phyloP scores from a whole-genome alignment of 37 sponge, comb jelly and placozoan genomes.

The Ephydatia muelleri region DNA sequence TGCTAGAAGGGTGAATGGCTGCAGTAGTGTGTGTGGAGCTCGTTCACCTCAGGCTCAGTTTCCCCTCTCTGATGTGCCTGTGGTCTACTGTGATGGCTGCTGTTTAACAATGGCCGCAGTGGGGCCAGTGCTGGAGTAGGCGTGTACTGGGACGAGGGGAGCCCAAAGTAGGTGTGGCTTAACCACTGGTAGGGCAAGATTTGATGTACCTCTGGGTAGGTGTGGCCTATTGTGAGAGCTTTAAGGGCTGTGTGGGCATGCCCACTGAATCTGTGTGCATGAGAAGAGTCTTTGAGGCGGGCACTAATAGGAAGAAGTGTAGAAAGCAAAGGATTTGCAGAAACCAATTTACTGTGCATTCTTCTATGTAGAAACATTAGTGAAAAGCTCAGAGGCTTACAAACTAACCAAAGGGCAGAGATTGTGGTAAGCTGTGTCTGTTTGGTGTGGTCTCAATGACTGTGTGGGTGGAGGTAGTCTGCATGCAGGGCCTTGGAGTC shows the following conservation, averaged over 20 bases:
- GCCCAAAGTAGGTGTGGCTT: neutral
- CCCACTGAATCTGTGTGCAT: neutral
- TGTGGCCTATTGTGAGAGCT: no score
- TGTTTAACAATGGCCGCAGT: no score
- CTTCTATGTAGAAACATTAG: constrained; percentile 79
- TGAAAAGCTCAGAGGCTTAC: constrained; percentile 78
- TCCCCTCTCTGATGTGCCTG: neutral
- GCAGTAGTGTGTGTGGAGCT: neutral
- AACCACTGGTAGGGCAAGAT: no score
- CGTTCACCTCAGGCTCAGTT: neutral
- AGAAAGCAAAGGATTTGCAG: no score
- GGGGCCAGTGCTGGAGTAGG: no score
- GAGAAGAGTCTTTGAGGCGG: no score
- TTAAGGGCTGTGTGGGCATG: no score
- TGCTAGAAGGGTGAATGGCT: neutral
- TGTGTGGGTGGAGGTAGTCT: constrained; percentile 38
- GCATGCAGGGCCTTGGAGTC: constrained; percentile 79
- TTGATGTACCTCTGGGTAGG: no score
- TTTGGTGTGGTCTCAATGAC: neutral
- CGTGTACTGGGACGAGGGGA: no score
- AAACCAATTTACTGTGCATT: no score
- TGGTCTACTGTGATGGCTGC: constrained; percentile 8
- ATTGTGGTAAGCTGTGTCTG: constrained; percentile 35
- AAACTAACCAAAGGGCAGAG: constrained; percentile 94
- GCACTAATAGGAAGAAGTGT: no score